These are phyloP conservation scores for Hyperopisus bebe DNA, from an alignment of 2,113 vertebrate genomes.

Conservation along the genomic window DNA sequence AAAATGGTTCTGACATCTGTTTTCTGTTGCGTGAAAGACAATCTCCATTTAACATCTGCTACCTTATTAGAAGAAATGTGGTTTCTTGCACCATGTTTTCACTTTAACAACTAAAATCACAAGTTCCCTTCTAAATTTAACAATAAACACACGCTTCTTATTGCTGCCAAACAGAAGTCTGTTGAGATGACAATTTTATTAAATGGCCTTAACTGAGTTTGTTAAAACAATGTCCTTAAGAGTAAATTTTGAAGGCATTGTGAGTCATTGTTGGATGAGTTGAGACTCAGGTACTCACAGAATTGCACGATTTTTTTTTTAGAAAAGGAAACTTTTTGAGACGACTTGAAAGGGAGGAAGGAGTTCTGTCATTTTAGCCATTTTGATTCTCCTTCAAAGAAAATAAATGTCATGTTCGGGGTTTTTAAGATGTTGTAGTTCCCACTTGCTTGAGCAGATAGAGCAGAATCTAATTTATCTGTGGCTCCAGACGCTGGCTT, in stretches of 20 bases:
- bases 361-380: slow-evolving; percentile 1
- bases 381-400: slow-evolving; percentile 11
- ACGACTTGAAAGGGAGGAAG: not conserved
- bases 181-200: not conserved
- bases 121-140: not conserved
- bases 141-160: not conserved
- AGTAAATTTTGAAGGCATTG: not conserved
- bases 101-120: not conserved
- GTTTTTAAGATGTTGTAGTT: not conserved
- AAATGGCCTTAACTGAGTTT: not conserved
- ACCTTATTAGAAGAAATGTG: not conserved
- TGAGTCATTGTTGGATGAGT: not conserved
- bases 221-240: not conserved
- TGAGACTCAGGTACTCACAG: not conserved
- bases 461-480: not conserved
- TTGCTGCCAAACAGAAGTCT: not conserved
- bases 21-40: slow-evolving; percentile 2
- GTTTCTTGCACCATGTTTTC: not conserved
- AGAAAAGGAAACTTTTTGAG: not conserved
- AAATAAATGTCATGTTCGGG: slow-evolving; percentile 9
- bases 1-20: not conserved
- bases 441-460: not conserved
- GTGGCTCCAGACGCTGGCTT: not conserved
- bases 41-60: not conserved
- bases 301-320: not conserved